phyloP scores from a whole-genome alignment of 2,797 vertebrate species.

The Cirrhinus molitorella region DNA sequence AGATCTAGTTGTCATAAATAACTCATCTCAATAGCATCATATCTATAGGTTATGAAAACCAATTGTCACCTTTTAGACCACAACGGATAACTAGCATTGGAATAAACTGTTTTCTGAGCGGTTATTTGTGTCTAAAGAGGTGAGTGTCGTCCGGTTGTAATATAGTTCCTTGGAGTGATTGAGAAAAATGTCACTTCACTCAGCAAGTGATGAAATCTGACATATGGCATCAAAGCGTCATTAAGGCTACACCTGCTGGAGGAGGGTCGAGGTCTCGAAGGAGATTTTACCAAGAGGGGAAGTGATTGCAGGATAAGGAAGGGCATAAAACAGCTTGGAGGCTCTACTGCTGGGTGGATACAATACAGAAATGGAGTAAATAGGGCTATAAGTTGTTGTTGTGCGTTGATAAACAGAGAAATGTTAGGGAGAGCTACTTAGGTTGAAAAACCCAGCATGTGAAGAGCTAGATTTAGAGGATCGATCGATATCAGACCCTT shows the following conservation, averaged over 20 bases:
- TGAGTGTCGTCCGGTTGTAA: constrained; percentile 70
- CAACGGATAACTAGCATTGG: constrained; percentile 59
- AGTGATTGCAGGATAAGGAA: constrained; percentile 58
- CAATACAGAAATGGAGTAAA: not conserved
- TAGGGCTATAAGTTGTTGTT: not conserved
- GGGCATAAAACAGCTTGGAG: constrained; percentile 67
- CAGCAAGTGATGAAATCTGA: constrained; percentile 96
- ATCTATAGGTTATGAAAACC: constrained; percentile 43
- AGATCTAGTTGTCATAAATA: constrained; percentile 24
- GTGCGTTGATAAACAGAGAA: not conserved
- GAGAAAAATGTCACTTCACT: constrained; percentile 93
- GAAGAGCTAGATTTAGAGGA: constrained; percentile 5
- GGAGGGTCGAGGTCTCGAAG: constrained; percentile 82
- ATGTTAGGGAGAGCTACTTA: not conserved
- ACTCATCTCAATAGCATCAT: constrained; percentile 42
- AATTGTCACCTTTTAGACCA: constrained; percentile 26
- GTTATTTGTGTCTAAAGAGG: constrained; percentile 65
- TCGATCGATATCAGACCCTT: not conserved
- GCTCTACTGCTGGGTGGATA: constrained; percentile 52
- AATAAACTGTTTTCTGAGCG: constrained; percentile 66
- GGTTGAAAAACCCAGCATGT: constrained; percentile 18
- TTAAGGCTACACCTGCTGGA: constrained; percentile 92
- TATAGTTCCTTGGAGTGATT: constrained; percentile 84
- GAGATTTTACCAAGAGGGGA: constrained; percentile 68
- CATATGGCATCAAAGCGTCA: constrained; percentile 97